Evolutionary conservation across 2,888 invertebrate genomes (phyloP).

Genomic region (Toxonevra muliebris): DNA sequence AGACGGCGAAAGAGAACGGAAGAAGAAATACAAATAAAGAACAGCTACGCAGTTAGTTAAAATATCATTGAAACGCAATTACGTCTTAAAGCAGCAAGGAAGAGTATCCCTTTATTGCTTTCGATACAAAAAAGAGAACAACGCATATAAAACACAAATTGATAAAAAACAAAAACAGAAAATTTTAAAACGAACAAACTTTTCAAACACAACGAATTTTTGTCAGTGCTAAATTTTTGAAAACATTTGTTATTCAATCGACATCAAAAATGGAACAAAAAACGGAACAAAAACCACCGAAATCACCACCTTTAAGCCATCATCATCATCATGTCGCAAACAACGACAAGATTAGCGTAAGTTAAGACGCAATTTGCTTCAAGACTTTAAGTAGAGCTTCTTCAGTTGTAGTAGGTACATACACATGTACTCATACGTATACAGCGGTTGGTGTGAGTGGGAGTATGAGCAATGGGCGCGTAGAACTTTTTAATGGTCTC

Average conservation of each 20-base stretch:
- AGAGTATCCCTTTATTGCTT: too few relatives aligned
- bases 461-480: not conserved
- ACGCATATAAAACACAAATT: too few relatives aligned
- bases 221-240: constrained; percentile 1
- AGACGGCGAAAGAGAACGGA: too few relatives aligned
- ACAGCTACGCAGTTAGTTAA: too few relatives aligned
- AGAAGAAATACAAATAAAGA: too few relatives aligned
- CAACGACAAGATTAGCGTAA: constrained; percentile 43
- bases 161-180: not conserved
- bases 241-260: constrained; percentile 3
- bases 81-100: too few relatives aligned
- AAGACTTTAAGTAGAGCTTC: not conserved
- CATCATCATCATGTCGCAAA: constrained; percentile 22
- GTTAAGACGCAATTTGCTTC: constrained; percentile 41
- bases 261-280: not conserved
- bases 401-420: not conserved
- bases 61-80: too few relatives aligned
- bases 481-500: not conserved
- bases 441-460: not conserved
- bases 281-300: constrained; percentile 1
- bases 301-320: constrained; percentile 24
- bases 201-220: not conserved
- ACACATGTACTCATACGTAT: not conserved
- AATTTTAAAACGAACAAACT: too few relatives aligned
- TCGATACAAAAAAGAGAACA: too few relatives aligned